Percentiles rank a stretch among this genome's conserved stretches.
Evolutionary conservation across 2,888 invertebrate species (phyloP).

Genomic region (Crematogaster levior): DNA sequence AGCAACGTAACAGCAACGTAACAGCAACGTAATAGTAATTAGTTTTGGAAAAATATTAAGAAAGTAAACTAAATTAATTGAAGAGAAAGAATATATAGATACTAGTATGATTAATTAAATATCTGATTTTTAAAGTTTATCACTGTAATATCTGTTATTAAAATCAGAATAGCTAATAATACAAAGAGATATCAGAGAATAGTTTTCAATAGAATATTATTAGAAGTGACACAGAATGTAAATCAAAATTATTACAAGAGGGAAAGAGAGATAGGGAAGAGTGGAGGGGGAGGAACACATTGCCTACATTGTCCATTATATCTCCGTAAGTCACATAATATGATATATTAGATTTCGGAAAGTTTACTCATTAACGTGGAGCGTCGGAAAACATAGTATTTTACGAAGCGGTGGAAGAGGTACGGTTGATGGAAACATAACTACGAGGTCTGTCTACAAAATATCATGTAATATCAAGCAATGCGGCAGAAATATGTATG

Average conservation of each 20-base stretch:
- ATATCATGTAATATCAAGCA: slow-evolving; percentile 45
- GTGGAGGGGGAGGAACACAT: neutral
- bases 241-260: neutral
- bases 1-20: neutral
- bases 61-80: neutral
- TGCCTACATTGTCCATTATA: slow-evolving; percentile 17
- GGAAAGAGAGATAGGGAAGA: neutral
- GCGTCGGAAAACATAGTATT: slow-evolving; percentile 36
- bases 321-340: slow-evolving; percentile 9
- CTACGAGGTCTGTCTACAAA: neutral
- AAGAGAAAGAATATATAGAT: neutral
- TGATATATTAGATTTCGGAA: slow-evolving; percentile 41
- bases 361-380: slow-evolving; percentile 42
- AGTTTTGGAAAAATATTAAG: neutral
- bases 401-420: neutral
- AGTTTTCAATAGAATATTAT: neutral
- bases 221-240: neutral
- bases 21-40: slow-evolving; percentile 2
- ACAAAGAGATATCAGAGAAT: neutral
- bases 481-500: slow-evolving; percentile 21
- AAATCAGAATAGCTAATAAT: neutral
- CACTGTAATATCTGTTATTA: neutral
- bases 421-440: slow-evolving; percentile 20
- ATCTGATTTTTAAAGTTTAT: neutral
- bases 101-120: slow-evolving; percentile 7